A percentile compares a stretch with the other conserved stretches of the same genome.
Evolutionary conservation across 2,888 invertebrate genomes (phyloP).

Genomic region (Synanthedon myopaeformis): DNA sequence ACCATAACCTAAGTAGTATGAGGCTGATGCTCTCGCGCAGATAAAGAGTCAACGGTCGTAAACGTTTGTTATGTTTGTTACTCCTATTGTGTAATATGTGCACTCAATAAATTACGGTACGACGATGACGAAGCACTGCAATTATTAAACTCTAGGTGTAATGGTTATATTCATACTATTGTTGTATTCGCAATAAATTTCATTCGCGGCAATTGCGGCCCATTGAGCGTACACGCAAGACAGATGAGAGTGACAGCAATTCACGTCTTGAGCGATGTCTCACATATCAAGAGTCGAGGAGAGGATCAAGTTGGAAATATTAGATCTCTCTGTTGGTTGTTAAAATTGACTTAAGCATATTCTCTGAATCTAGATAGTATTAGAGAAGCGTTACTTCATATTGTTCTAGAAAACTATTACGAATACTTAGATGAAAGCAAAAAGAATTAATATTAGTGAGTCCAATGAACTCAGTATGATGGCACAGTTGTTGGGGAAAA

Average conservation of each 20-base stretch:
- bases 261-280: conserved; percentile 39
- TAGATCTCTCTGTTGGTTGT: too few relatives aligned
- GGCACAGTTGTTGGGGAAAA: too few relatives aligned
- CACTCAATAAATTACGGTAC: neutral
- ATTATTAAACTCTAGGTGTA: conserved; percentile 12
- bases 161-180: conserved; percentile 20
- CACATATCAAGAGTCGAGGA: conserved; percentile 26
- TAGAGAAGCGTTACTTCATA: too few relatives aligned
- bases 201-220: conserved; percentile 24
- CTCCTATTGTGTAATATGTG: neutral
- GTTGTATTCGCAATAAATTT: conserved; percentile 24
- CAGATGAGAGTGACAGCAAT: conserved; percentile 40
- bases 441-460: too few relatives aligned
- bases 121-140: conserved; percentile 3
- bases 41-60: conserved; percentile 41
- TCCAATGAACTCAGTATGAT: too few relatives aligned
- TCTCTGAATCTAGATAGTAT: too few relatives aligned
- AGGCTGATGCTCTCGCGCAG: conserved; percentile 43
- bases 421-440: too few relatives aligned
- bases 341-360: too few relatives aligned
- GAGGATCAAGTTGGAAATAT: neutral
- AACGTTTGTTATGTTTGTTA: conserved; percentile 11
- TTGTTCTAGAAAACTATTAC: too few relatives aligned
- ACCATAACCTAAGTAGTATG: conserved; percentile 15
- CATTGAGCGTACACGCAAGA: conserved; percentile 34